Conservation (phyloP, 1,140 invertebrate species). For the Nasonia longicornis region DNA sequence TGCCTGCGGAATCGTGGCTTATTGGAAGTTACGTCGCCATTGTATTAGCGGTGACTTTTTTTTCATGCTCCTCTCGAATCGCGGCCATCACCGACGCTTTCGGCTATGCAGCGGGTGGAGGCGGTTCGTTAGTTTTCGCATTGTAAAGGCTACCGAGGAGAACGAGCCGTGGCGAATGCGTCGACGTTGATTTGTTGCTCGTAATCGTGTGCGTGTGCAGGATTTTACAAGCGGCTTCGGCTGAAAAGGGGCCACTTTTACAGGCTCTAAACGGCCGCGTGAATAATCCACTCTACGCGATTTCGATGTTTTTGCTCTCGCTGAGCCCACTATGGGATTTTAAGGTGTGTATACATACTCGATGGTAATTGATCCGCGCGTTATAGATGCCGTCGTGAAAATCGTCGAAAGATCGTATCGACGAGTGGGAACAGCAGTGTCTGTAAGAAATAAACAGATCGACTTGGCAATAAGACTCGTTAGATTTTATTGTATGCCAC, state of each 20-base stretch:
- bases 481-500: slow-evolving; percentile 41
- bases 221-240: slow-evolving; percentile 12
- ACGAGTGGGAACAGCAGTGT: not conserved
- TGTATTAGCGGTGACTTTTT: slow-evolving; percentile 15
- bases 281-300: not conserved
- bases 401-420: not conserved
- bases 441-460: not conserved
- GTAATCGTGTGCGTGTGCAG: slow-evolving; percentile 1
- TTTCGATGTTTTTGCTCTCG: not conserved
- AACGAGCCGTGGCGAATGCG: not conserved
- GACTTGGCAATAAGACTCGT: slow-evolving; percentile 9
- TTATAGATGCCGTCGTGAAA: not conserved
- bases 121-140: slow-evolving; percentile 37
- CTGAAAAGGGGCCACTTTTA: not conserved
- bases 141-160: slow-evolving; percentile 25
- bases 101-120: not conserved
- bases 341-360: too few relatives aligned
- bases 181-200: slow-evolving; percentile 28
- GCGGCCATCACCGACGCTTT: not conserved
- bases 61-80: not conserved
- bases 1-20: slow-evolving; percentile 16
- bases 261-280: not conserved
- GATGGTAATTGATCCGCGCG: too few relatives aligned
- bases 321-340: too few relatives aligned
- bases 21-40: slow-evolving; percentile 36